Evolutionary conservation across 30 jellyfish, hydroid and myxozoan genomes (phyloP).

Genomic region (Mastigias papua): DNA sequence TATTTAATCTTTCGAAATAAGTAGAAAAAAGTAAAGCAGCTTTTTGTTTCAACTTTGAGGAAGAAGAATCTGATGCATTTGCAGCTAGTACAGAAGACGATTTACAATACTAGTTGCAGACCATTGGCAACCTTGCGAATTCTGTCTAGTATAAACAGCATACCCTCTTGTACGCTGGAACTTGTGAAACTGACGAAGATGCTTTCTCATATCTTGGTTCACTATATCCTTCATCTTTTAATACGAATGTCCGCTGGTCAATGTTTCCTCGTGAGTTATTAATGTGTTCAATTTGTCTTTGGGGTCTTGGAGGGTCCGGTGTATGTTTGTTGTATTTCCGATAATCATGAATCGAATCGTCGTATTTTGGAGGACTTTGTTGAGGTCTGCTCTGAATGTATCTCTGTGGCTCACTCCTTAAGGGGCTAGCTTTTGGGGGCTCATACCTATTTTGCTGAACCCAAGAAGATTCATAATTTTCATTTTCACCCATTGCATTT

Average conservation of each 20-base stretch:
- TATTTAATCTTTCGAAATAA: no score
- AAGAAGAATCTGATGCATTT: no score
- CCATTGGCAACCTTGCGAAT: neutral
- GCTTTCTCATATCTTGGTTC: slow-evolving; percentile 25
- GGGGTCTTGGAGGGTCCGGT: slow-evolving; percentile 23
- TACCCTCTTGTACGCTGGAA: slow-evolving; percentile 34
- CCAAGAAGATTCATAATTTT: neutral
- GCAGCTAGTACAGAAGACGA: neutral
- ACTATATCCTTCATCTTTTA: slow-evolving; percentile 10
- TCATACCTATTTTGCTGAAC: slow-evolving; percentile 17
- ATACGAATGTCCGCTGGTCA: neutral
- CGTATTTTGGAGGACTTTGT: slow-evolving; percentile 22
- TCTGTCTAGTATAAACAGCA: neutral
- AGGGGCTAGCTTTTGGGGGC: slow-evolving; percentile 17
- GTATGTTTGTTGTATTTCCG: slow-evolving; percentile 6
- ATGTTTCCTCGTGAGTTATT: slow-evolving; percentile 20
- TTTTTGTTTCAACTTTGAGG: no score
- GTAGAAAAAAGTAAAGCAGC: no score
- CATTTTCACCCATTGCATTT: slow-evolving; percentile 13
- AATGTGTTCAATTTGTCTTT: slow-evolving; percentile 11
- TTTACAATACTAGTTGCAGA: neutral
- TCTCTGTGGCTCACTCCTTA: slow-evolving; percentile 4
- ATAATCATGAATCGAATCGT: neutral
- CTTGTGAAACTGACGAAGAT: slow-evolving; percentile 37
- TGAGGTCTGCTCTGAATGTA: neutral